phyloP scores from a whole-genome alignment of 2,888 invertebrate genomes.

The Parnassius smintheus region DNA sequence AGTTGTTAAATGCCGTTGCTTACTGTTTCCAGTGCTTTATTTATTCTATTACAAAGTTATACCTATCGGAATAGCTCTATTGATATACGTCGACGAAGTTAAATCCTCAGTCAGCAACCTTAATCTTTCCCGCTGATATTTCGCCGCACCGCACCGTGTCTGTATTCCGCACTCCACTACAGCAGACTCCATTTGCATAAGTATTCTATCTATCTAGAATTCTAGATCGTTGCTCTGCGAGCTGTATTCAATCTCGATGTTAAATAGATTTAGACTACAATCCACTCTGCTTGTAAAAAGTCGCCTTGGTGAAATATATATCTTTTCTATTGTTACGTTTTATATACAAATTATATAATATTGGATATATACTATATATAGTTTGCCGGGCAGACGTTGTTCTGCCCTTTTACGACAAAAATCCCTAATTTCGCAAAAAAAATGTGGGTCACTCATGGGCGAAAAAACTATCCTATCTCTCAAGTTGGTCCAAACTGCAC shows the following conservation, averaged over 20 bases:
- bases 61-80: conserved; percentile 18
- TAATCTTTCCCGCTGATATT: conserved; percentile 46
- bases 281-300: conserved; percentile 21
- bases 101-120: conserved; percentile 39
- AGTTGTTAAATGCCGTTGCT: not conserved
- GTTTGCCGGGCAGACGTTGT: too few species aligned
- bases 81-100: conserved; percentile 34
- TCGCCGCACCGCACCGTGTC: conserved; percentile 33
- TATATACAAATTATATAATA: too few species aligned
- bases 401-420: too few species aligned
- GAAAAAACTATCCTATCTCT: too few species aligned
- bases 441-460: too few species aligned
- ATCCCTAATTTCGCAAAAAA: too few species aligned
- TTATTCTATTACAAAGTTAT: conserved; percentile 22
- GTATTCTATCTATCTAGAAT: conserved; percentile 47
- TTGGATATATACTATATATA: too few species aligned
- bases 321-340: not conserved
- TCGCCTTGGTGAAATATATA: not conserved
- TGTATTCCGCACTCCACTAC: conserved; percentile 39
- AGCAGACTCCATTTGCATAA: conserved; percentile 52
- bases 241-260: conserved; percentile 42
- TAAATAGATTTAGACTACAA: conserved; percentile 39
- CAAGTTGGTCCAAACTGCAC: too few species aligned
- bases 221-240: conserved; percentile 41
- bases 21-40: not conserved